Evolutionary conservation across 37 sponge, comb jelly and placozoan species (phyloP), one percentile per base, ranked within the genome.

Genomic region (Tethya wilhelma): DNA sequence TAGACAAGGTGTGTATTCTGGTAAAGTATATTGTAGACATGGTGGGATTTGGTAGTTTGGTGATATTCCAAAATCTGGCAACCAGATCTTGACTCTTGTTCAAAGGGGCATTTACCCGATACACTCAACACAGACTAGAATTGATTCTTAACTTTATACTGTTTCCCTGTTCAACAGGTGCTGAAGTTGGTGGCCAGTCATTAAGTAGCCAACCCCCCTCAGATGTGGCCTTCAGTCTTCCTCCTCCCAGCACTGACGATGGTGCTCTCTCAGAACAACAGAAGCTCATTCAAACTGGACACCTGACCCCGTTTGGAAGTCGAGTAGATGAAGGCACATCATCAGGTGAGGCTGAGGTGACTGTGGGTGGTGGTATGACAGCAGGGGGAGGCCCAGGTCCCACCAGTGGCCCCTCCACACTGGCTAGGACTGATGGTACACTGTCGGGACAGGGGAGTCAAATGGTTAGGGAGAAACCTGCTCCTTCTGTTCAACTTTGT

Each of bases 301-400:
- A 86, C 4, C 42, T 90, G 44, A 95, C 95, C 1, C 95, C 95
- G 58, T 95, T 95, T 65, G 95, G 91, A 12, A 65, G 53, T 67
- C 37, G 23, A 39, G 55, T 64, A 7, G 65, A 73, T 28, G 59
- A 70, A 31, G 20, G 1, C 1, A 53, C 40, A 1, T 69, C 56
- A 55, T 64, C 57, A 8, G 6, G 2, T 11, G 14, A 32, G 38
- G 1, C n/a, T n/a, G n/a, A n/a, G n/a, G n/a, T n/a, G n/a, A n/a
- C n/a, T n/a, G n/a, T n/a, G n/a, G n/a, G n/a, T n/a, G n/a, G n/a
- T n/a, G n/a, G n/a, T n/a, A n/a, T n/a, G n/a, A n/a, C n/a, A 29
- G 20, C 23, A 25, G 4, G 4, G 62, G 4, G 20, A 12, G 55
- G 17, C 55, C 17, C 55, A 49, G 55, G 17, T 49, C 17, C 17